phyloP scores from a whole-genome alignment of 1,140 invertebrate genomes.

The Psix sp. region DNA sequence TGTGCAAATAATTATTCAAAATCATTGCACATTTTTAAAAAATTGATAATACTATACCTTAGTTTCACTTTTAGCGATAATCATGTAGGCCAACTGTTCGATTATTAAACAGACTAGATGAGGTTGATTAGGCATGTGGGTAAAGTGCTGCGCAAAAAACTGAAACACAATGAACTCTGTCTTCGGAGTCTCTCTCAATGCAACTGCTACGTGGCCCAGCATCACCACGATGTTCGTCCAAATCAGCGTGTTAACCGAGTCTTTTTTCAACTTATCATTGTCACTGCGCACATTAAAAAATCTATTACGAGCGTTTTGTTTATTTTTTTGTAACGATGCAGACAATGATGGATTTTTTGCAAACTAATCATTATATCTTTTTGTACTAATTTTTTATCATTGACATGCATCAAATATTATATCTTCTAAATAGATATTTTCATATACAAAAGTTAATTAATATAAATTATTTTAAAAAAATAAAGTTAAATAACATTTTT shows the following conservation, averaged over 20 bases:
- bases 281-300: constrained; percentile 58
- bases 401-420: too few relatives aligned
- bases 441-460: too few relatives aligned
- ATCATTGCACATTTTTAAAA: background rate
- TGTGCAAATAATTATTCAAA: background rate
- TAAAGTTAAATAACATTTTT: too few relatives aligned
- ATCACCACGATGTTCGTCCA: constrained; percentile 98
- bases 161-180: constrained; percentile 96
- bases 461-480: too few relatives aligned
- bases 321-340: too few relatives aligned
- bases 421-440: too few relatives aligned
- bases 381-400: too few relatives aligned
- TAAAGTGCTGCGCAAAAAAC: constrained; percentile 98
- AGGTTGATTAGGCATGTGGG: constrained; percentile 85
- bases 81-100: constrained; percentile 97
- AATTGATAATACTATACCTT: constrained; percentile 70
- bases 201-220: constrained; percentile 97
- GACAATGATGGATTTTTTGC: too few relatives aligned
- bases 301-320: constrained; percentile 24
- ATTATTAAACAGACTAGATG: constrained; percentile 95
- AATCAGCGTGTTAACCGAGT: constrained; percentile 80
- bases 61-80: constrained; percentile 91
- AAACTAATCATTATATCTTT: too few relatives aligned
- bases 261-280: constrained; percentile 65
- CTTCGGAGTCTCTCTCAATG: constrained; percentile 93